Evolutionary conservation across 2,797 vertebrate species (phyloP), one percentile per base, ranked within the genome.

Genomic region (Lithobates pipiens): DNA sequence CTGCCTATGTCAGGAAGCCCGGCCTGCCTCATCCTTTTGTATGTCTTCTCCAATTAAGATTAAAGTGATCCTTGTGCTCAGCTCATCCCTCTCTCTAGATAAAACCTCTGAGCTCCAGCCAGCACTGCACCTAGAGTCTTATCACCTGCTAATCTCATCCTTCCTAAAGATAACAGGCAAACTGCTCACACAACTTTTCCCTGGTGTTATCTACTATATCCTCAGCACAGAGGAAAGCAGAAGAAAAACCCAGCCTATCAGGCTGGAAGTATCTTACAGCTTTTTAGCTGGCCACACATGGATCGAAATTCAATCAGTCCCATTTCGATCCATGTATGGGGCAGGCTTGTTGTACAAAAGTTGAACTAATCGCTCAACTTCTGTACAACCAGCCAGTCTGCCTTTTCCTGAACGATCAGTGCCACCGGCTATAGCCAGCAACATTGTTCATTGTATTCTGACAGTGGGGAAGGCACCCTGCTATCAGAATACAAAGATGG

Each of bases 21-120:
- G 10, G 71, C 86, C 80, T 85, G 87, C 89, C 89, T 91, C 89
- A 93, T 91, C 92, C 89, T 72, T 85, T 89, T 89, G 91, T 81
- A 68, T 91, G 90, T 90, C 88, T 87, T 91, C 89, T 90, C 89
- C 91, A 90, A 92, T 94, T 95, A 93, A 91, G 91, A 94, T 93
- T 93, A 92, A 90, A 89, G 91, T 29, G 89, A 73, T n/a, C 90
- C 89, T 83, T 85, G 82, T 89, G 89, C 88, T 90, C 70, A 36
- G 89, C 81, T 90, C 91, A 85, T 85, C 91, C 81, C 77, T 74
- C 82, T 42, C 3, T 86, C 88, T 76, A 29, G 88, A 88, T 88
- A 86, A 91, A 90, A 88, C 88, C 90, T 84, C 85, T 89, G 80
- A 77, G 82, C 29, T 87, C 76, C 81, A 83, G 88, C 88, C 89